Evolutionary conservation across 2,888 invertebrate genomes (phyloP).

Genomic region (Rutpela maculata): DNA sequence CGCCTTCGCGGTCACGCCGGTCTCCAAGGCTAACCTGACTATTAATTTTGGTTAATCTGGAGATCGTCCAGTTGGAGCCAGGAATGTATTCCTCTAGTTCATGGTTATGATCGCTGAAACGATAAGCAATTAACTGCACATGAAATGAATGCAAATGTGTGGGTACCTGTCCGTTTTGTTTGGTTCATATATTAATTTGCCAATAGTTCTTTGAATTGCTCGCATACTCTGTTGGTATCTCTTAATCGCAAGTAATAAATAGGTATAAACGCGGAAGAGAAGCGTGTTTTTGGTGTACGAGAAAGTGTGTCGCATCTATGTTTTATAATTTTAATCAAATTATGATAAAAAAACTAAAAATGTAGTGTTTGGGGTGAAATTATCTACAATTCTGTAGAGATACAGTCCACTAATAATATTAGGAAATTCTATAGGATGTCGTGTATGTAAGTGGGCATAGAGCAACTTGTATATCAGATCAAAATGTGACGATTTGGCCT

Average conservation of each 20-base stretch:
- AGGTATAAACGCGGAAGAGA: not conserved
- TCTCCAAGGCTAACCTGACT: slow-evolving; percentile 63
- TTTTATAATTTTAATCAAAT: too few relatives aligned
- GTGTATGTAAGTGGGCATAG: too few relatives aligned
- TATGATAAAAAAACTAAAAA: too few relatives aligned
- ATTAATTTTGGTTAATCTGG: slow-evolving; percentile 65
- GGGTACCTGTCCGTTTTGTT: slow-evolving; percentile 1
- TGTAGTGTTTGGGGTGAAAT: too few relatives aligned
- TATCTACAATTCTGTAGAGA: too few relatives aligned
- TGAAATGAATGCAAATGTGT: slow-evolving; percentile 33
- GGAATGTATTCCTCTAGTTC: slow-evolving; percentile 39
- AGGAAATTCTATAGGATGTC: too few relatives aligned
- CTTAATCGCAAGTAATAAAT: slow-evolving; percentile 1
- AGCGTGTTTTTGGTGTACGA: not conserved
- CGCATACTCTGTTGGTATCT: not conserved
- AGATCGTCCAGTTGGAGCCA: slow-evolving; percentile 53
- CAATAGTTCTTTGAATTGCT: slow-evolving; percentile 13
- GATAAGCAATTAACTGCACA: slow-evolving; percentile 44
- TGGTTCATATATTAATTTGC: slow-evolving; percentile 32
- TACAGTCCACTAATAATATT: too few relatives aligned
- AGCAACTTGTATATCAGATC: too few relatives aligned
- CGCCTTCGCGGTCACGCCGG: slow-evolving; percentile 51
- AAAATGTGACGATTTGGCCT: too few relatives aligned
- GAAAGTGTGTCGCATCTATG: too few relatives aligned
- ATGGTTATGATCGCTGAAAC: slow-evolving; percentile 46